Percentiles rank a stretch among this genome's conserved stretches.
phyloP scores from a whole-genome alignment of 2,888 invertebrate species.

The Xestia c-nigrum region DNA sequence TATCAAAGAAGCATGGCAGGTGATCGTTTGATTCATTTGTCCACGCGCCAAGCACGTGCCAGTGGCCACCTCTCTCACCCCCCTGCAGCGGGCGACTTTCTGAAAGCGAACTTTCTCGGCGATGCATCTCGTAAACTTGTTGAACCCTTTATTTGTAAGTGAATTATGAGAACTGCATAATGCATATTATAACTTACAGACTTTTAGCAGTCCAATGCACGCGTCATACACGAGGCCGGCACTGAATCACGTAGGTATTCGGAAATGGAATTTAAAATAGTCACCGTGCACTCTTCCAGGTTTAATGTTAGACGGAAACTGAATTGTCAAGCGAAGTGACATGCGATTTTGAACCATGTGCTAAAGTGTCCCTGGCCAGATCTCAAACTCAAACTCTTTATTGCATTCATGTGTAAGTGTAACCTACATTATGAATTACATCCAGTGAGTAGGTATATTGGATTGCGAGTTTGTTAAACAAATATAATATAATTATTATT shows the following conservation, averaged over 20 bases:
- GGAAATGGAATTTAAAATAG: constrained; percentile 2
- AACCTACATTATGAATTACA: too few relatives aligned
- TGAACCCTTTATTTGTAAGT: constrained; percentile 65
- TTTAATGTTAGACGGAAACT: too few relatives aligned
- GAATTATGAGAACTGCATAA: constrained; percentile 65
- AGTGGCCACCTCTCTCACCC: constrained; percentile 52
- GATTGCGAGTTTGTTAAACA: too few relatives aligned
- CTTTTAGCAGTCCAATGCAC: constrained; percentile 49
- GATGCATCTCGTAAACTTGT: constrained; percentile 65
- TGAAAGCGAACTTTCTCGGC: constrained; percentile 66
- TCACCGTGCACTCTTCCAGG: too few relatives aligned
- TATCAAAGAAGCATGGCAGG: constrained; percentile 21
- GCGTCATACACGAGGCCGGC: constrained; percentile 52
- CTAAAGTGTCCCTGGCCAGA: too few relatives aligned
- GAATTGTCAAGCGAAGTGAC: too few relatives aligned
- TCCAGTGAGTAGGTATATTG: too few relatives aligned
- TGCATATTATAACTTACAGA: constrained; percentile 39
- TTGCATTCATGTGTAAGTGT: too few relatives aligned
- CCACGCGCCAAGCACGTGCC: constrained; percentile 68
- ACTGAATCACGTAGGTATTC: constrained; percentile 11
- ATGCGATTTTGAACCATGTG: too few relatives aligned
- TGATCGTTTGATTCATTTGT: constrained; percentile 42
- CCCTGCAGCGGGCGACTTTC: constrained; percentile 61
- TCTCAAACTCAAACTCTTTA: too few relatives aligned
- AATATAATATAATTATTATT: too few relatives aligned